Percentiles rank a stretch among this genome's conserved stretches.
Evolutionary conservation across 2,113 vertebrate genomes (phyloP).

Genomic region (Crotalus helleri): DNA sequence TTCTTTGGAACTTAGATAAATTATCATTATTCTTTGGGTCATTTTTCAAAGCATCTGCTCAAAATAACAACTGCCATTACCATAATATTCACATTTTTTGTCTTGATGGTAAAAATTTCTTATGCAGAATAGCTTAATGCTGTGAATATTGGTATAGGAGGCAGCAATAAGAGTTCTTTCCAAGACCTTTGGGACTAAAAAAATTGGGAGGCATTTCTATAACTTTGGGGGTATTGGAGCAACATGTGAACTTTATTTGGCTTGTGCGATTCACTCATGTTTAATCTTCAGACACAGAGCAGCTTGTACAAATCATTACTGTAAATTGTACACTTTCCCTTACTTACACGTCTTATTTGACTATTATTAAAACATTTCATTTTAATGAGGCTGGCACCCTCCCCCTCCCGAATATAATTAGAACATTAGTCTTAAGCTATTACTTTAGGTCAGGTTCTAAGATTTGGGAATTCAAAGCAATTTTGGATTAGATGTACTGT

Average conservation of each 20-base stretch:
- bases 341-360: neutral
- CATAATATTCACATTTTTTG: neutral
- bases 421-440: neutral
- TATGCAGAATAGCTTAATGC: neutral
- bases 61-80: neutral
- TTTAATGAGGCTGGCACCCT: neutral
- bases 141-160: neutral
- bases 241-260: neutral
- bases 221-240: neutral
- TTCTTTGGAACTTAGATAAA: neutral
- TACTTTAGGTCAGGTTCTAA: neutral
- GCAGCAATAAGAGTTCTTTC: neutral
- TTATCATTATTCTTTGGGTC: rapidly evolving
- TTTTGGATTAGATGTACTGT: neutral
- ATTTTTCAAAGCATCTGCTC: neutral
- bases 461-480: neutral
- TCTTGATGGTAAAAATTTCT: too few relatives aligned
- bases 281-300: neutral
- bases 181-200: neutral
- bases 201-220: neutral
- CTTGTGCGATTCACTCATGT: neutral
- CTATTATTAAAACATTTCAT: neutral
- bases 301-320: neutral
- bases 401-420: neutral
- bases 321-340: neutral